Base-by-base conservation (phyloP, 2,113 vertebrate species). In the Solea solea region DNA sequence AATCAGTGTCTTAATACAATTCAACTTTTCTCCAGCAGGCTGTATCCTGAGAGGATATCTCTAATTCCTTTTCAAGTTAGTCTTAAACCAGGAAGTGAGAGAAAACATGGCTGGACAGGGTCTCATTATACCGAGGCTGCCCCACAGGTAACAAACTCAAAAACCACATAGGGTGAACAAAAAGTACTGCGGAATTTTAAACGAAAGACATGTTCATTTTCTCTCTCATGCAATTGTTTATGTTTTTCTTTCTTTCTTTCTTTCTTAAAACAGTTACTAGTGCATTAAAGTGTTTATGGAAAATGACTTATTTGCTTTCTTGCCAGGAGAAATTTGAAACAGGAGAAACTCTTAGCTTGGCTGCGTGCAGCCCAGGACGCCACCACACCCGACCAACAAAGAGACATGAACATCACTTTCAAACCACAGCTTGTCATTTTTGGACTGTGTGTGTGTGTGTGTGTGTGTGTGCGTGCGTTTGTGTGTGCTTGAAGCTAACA, bases 61-160 rank as follows among this genome's bases (percentile, higher is more conserved):
- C 76, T 77, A 75, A 88, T 90, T 92, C 86, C 87, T 91, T 91
- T 88, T 90, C 72, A 89, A 86, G 77, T 90, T 80, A 27, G 63
- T 76, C 51, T 74, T 74, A 90, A 86, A 77, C 58, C 79, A 84
- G 81, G 86, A 89, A 86, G 86, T 83, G 76, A 72, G 81, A 67
- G 69, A 76, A 67, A 48, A 88, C 41, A 64, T 60, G 68, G 74
- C 75, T 74, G 71, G 83, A 83, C 69, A 61, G 78, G 80, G 69
- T 80, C 87, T 90, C 89, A 90, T 91, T 90, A 89, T 76, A 69
- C 74, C 45, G 59, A 46, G 71, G 69, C 76, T 82, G 85, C 81
- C 83, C 84, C 80, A 74, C 81, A 86, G 86, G 80, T 88, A 80
- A 65, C 64, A 63, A 70, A 87, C 74, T 82, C 71, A 48, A 75